phyloP scores from a whole-genome alignment of 2,113 vertebrate species.

The Parus major region DNA sequence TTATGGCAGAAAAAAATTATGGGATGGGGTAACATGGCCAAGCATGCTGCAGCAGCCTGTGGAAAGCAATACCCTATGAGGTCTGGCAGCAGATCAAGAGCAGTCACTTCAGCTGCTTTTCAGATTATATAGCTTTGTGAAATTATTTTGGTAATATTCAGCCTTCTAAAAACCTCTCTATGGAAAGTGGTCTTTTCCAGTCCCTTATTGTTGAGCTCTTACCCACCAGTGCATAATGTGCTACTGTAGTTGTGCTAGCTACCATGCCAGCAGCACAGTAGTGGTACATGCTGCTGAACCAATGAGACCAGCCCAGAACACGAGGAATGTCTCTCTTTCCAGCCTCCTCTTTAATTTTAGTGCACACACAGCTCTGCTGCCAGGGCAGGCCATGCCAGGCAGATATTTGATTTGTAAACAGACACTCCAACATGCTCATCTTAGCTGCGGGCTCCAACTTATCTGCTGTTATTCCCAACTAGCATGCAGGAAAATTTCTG shows the following conservation, averaged over 20 bases:
- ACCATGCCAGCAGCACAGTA: neutral
- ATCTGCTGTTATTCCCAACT: neutral
- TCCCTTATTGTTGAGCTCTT: neutral
- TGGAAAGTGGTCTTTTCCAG: neutral
- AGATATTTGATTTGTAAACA: constrained; percentile 46
- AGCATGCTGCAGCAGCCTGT: neutral
- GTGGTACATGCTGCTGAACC: neutral
- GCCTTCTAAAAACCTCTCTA: constrained; percentile 19
- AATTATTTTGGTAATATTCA: constrained; percentile 38
- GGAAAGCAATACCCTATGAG: constrained; percentile 43
- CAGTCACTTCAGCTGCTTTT: constrained; percentile 20
- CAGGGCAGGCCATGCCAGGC: constrained; percentile 49
- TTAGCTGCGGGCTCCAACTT: neutral
- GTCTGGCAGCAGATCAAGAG: constrained; percentile 45
- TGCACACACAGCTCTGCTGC: neutral
- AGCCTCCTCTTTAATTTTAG: constrained; percentile 62
- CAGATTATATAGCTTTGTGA: constrained; percentile 33
- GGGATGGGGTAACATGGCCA: neutral
- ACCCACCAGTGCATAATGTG: neutral
- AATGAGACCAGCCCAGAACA: constrained; percentile 17
- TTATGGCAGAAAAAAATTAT: neutral
- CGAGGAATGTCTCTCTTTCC: constrained; percentile 27
- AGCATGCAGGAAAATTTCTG: neutral
- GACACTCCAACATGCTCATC: constrained; percentile 31
- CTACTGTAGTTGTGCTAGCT: neutral